Conservation (phyloP, 2,113 vertebrate genomes). For the Aythya baeri region DNA sequence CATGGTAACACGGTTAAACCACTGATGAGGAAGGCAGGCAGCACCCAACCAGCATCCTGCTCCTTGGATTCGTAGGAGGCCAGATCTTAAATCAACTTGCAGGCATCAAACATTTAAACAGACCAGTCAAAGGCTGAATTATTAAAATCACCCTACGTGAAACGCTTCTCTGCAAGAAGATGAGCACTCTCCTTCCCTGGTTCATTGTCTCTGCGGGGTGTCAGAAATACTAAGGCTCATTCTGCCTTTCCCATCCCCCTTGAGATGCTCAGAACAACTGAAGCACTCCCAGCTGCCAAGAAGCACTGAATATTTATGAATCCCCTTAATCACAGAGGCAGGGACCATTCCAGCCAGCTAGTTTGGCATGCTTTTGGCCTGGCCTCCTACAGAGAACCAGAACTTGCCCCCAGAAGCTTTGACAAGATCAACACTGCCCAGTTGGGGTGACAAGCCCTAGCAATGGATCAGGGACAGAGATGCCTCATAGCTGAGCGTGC, state of each 20-base stretch:
- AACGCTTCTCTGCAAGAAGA: neutral
- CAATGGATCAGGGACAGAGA: neutral
- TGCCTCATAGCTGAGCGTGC: neutral
- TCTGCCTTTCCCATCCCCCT: constrained; percentile 50
- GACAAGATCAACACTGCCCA: neutral
- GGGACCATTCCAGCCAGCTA: constrained; percentile 25
- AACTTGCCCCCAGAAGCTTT: neutral
- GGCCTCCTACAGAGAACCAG: constrained; percentile 1
- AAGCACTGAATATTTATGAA: constrained; percentile 68
- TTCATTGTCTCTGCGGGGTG: constrained; percentile 58
- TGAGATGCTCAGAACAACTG: constrained; percentile 47
- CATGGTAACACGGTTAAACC: neutral
- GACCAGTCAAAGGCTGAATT: constrained; percentile 58
- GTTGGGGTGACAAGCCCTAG: neutral
- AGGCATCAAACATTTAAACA: constrained; percentile 67
- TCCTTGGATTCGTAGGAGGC: neutral
- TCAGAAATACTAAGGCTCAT: constrained; percentile 59
- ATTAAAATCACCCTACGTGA: constrained; percentile 38
- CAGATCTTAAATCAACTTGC: neutral
- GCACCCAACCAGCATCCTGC: neutral
- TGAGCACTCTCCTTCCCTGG: constrained; percentile 4
- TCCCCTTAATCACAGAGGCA: constrained; percentile 58
- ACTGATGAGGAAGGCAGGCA: neutral
- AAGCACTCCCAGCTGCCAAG: constrained; percentile 68
- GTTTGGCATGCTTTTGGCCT: neutral